phyloP scores from a whole-genome alignment of 2,797 vertebrate species.

The Ctenochaetus hawaiiensis region DNA sequence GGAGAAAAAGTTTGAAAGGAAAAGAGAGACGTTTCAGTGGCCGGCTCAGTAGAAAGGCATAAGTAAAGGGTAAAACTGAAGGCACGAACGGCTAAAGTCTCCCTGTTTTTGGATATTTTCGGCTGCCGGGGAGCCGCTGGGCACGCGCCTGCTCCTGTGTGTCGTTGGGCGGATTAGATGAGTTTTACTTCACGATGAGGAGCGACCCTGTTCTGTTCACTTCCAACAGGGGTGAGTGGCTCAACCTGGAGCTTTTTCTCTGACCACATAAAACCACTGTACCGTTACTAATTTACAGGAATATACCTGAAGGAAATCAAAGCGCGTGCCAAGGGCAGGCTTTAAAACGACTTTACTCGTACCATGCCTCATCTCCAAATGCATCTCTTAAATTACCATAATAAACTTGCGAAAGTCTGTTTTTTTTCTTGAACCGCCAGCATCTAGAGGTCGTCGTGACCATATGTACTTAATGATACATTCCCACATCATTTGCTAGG shows the following conservation, averaged over 20 bases:
- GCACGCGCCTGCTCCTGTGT: conserved; percentile 57
- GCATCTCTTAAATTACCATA: not conserved
- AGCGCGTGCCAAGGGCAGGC: not conserved
- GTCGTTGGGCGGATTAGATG: conserved; percentile 71
- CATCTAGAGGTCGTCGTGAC: not conserved
- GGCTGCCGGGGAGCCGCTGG: conserved; percentile 60
- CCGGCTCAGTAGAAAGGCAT: conserved; percentile 31
- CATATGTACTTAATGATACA: too few relatives aligned
- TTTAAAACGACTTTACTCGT: too few relatives aligned
- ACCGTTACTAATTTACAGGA: too few relatives aligned
- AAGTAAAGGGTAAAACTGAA: conserved; percentile 1
- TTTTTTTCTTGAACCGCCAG: not conserved
- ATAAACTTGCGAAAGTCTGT: not conserved
- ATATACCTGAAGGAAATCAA: not conserved
- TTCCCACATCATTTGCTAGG: not conserved
- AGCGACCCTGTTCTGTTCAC: conserved; percentile 86
- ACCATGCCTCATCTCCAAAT: not conserved
- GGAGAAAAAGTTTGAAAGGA: conserved; percentile 61
- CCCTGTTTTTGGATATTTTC: conserved; percentile 35
- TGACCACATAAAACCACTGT: not conserved
- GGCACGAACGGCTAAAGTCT: not conserved
- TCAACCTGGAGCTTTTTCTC: not conserved
- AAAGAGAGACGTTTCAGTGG: conserved; percentile 47
- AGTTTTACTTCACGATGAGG: conserved; percentile 81
- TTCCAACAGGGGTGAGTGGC: conserved; percentile 85